Evolutionary conservation across 1,140 invertebrate genomes (phyloP), one percentile per base, ranked within the genome.

Genomic region (Phymorhynchus buccinoides): DNA sequence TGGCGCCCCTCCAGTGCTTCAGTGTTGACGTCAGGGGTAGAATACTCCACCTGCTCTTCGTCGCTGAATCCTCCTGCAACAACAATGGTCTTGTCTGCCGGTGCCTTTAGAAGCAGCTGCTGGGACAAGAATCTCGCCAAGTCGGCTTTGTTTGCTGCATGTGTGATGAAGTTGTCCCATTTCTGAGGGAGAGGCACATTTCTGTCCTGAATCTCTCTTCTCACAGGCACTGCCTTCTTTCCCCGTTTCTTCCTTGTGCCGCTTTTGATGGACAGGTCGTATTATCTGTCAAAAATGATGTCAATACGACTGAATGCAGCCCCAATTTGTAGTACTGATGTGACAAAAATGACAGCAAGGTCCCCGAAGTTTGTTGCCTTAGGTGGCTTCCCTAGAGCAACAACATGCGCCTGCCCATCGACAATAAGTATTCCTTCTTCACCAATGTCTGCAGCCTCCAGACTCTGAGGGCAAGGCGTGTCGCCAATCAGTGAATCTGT

Each of bases 181-280:
- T 62, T 62, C 56, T 62, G 56, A 62, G 56, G 56, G 56, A 62
- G 56, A 62, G 56, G 56, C 6, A 62, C 7, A 62, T 62, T 62
- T 62, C 56, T 62, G 56, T 22, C 56, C 56, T 14, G 56, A 62
- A 62, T 62, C 56, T 62, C 56, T 62, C 56, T 62, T 62, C 56
- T 62, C 56, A 62, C 56, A 62, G 56, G 56, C 56, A 62, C 56
- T 62, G 56, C 56, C 56, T 62, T 62, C 56, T 62, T 62, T 62
- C 7, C 56, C 56, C 6, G 56, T 62, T 62, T 62, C 56, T 62
- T 62, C 18, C 18, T 62, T 62, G 56, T 62, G 56, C 56, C 18
- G 56, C 56, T 62, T 62, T 62, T 62, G 56, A 62, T 62, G 56
- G 56, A 62, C 56, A 62, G 18, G 56, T 62, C 56, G 56, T 22